A percentile compares a stretch with the other conserved stretches of the same genome.
Evolutionary conservation across 37 sponge, comb jelly and placozoan species (phyloP).

Genomic region (Amphimedon queenslandica): DNA sequence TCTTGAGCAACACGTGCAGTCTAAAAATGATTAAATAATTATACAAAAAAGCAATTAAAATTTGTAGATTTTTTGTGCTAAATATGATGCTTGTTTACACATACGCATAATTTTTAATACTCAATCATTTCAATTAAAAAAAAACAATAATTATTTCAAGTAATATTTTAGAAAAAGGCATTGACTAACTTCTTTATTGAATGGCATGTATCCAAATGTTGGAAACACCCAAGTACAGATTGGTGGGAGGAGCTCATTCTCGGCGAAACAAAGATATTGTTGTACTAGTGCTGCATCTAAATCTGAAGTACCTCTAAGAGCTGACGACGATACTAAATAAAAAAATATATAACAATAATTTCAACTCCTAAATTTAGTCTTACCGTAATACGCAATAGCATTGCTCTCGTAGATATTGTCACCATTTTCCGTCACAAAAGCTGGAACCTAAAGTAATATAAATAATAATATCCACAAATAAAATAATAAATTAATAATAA

Average conservation of each 20-base stretch:
- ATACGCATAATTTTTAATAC: no score
- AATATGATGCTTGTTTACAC: no score
- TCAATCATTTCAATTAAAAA: no score
- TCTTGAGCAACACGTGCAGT: conserved; percentile 74
- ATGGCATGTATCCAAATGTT: conserved; percentile 83
- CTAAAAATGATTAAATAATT: conserved; percentile 15
- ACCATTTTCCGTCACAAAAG: conserved; percentile 78
- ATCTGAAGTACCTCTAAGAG: conserved; percentile 64
- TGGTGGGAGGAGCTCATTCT: conserved; percentile 83
- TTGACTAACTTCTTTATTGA: conserved; percentile 69
- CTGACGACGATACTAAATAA: conserved; percentile 59
- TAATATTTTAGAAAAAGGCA: no score
- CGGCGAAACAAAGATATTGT: conserved; percentile 85
- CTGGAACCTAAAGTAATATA: conserved; percentile 72
- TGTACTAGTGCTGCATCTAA: conserved; percentile 60
- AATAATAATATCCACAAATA: no score
- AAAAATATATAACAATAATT: not conserved
- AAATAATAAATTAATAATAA: no score
- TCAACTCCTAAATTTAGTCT: conserved; percentile 4
- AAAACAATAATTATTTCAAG: no score
- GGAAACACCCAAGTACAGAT: conserved; percentile 89
- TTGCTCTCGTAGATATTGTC: conserved; percentile 70
- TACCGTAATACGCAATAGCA: conserved; percentile 90
- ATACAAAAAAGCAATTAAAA: no score
- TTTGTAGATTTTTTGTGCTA: no score